These are phyloP conservation scores for Cantharis flavilabris DNA, from an alignment of 2,888 invertebrate genomes.

Conservation along the genomic window DNA sequence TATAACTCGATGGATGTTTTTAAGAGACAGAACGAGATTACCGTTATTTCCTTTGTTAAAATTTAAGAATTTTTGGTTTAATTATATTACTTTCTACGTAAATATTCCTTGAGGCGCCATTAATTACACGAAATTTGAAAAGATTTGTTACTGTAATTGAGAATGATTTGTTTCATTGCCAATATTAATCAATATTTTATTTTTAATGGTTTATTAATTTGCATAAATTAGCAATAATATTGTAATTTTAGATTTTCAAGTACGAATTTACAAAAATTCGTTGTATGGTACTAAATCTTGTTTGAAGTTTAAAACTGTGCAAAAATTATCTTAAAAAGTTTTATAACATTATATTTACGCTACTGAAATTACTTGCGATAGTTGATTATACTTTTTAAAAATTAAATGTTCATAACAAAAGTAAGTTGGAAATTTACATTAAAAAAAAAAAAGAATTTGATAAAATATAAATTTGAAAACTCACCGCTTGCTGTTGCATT, in stretches of 20 bases:
- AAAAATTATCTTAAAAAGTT: not conserved
- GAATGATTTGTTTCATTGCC: not conserved
- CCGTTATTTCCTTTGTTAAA: not conserved
- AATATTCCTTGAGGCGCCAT: not conserved
- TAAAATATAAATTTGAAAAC: conserved; percentile 31
- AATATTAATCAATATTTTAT: not conserved
- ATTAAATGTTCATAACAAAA: not conserved
- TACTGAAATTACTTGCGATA: not conserved
- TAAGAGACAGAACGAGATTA: not conserved
- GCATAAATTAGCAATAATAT: not conserved
- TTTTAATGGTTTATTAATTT: not conserved
- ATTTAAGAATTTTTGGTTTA: not conserved
- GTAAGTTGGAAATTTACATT: not conserved
- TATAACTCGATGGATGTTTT: not conserved
- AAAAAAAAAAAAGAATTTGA: not conserved
- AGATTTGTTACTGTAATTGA: not conserved
- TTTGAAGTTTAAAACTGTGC: not conserved
- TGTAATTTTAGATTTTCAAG: not conserved
- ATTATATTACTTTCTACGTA: not conserved
- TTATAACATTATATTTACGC: not conserved
- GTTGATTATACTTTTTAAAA: not conserved
- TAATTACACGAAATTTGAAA: not conserved
- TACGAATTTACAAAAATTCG: not conserved
- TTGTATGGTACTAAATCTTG: not conserved
- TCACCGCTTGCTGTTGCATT: conserved; percentile 72